Evolutionary conservation across 2,113 vertebrate genomes (phyloP).

Genomic region (Gymnogyps californianus): DNA sequence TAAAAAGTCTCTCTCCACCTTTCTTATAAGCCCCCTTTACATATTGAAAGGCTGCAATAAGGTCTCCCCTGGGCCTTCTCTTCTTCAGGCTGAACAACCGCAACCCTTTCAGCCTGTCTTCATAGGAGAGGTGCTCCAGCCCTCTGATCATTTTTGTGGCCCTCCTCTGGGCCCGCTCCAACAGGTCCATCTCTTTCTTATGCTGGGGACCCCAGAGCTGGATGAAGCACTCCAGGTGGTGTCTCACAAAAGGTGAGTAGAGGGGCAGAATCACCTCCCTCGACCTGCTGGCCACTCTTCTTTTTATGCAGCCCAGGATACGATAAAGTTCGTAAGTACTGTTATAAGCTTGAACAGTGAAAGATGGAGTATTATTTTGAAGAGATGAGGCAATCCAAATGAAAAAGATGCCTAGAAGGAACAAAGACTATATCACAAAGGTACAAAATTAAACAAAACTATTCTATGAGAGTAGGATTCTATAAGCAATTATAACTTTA

Average conservation of each 20-base stretch:
- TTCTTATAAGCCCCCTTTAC: too few species aligned
- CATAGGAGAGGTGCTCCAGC: too few species aligned
- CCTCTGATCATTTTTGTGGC: too few species aligned
- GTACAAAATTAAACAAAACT: background rate
- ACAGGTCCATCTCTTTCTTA: too few species aligned
- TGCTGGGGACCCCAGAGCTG: background rate
- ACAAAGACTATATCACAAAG: background rate
- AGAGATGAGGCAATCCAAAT: background rate
- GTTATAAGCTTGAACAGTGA: background rate
- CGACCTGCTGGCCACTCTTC: fast-evolving
- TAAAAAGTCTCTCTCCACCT: too few species aligned
- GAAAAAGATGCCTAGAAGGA: background rate
- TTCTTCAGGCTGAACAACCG: too few species aligned
- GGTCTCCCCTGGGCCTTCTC: too few species aligned
- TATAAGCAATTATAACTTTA: background rate
- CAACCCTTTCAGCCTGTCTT: too few species aligned
- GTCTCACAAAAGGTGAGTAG: background rate
- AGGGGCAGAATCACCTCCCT: background rate
- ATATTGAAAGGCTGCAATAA: too few species aligned
- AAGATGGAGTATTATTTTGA: background rate
- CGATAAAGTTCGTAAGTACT: background rate
- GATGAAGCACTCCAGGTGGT: background rate
- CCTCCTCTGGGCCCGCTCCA: too few species aligned
- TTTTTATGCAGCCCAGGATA: background rate
- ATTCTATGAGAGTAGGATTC: background rate